Conservation (phyloP, 2,888 invertebrate genomes). For the Cephus nigrinus region DNA sequence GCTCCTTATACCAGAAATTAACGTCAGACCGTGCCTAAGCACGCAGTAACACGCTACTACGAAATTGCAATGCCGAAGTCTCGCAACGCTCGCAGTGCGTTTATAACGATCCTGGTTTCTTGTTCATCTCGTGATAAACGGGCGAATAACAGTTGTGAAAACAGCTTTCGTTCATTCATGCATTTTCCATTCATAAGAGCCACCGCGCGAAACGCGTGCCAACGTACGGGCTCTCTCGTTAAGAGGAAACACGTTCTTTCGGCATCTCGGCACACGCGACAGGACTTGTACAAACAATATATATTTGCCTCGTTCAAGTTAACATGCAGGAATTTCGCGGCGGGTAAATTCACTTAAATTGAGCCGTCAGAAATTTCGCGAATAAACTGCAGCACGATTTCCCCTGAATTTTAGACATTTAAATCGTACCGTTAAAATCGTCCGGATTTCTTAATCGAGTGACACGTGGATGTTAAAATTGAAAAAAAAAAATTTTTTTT, state of each 20-base stretch:
- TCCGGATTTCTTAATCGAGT: background rate
- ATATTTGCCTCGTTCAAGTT: background rate
- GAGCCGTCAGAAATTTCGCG: background rate
- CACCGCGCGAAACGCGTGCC: background rate
- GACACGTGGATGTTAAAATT: too few species aligned
- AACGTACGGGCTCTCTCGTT: background rate
- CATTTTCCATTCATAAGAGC: constrained; percentile 19
- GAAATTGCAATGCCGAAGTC: too few species aligned
- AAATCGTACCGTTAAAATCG: background rate
- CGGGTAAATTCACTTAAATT: background rate
- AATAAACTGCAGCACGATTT: background rate
- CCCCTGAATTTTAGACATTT: background rate
- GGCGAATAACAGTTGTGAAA: constrained; percentile 18
- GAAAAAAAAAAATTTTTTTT: background rate
- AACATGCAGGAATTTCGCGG: background rate
- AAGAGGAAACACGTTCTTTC: background rate
- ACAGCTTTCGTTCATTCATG: constrained; percentile 19
- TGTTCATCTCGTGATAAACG: background rate
- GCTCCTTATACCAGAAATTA: background rate
- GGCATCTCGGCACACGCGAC: background rate
- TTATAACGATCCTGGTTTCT: background rate
- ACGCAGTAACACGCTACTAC: too few species aligned
- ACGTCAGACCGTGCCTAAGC: background rate
- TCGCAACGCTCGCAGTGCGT: background rate
- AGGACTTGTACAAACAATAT: background rate